Evolutionary conservation across 2,113 vertebrate species (phyloP).

Genomic region (Indicator indicator): DNA sequence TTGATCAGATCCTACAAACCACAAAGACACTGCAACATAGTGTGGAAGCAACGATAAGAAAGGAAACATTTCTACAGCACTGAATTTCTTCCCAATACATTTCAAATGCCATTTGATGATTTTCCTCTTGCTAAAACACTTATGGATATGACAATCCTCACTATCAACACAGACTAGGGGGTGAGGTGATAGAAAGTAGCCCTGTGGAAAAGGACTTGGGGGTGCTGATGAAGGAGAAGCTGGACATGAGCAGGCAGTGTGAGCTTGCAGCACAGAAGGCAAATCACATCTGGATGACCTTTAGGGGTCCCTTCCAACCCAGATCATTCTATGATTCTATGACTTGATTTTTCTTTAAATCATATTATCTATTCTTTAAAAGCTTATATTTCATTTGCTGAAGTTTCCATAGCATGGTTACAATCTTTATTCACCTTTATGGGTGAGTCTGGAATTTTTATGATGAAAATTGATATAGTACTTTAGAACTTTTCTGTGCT

Average conservation of each 20-base stretch:
- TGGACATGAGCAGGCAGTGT: too few species aligned
- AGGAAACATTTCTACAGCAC: background rate
- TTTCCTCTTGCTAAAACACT: background rate
- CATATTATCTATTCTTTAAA: background rate
- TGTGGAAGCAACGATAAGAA: background rate
- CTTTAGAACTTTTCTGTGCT: background rate
- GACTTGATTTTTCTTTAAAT: conserved; percentile 1
- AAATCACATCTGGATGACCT: too few species aligned
- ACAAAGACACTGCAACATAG: background rate
- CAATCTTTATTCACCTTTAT: conserved; percentile 15
- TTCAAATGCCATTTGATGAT: background rate
- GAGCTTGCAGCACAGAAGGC: too few species aligned
- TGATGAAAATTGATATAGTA: conserved; percentile 17
- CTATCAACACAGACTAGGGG: too few species aligned
- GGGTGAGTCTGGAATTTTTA: conserved; percentile 30
- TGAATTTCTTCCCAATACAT: background rate
- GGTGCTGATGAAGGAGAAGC: too few species aligned
- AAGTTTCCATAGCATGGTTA: background rate
- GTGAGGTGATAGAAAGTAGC: too few species aligned
- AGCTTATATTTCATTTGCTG: background rate
- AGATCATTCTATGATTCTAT: too few species aligned
- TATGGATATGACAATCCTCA: background rate
- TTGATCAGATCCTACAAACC: background rate
- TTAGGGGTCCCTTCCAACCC: too few species aligned
- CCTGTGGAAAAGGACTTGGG: too few species aligned